These are phyloP conservation scores for Dicyrtomina minuta DNA, from an alignment of 2,888 invertebrate genomes.

Conservation along the genomic window DNA sequence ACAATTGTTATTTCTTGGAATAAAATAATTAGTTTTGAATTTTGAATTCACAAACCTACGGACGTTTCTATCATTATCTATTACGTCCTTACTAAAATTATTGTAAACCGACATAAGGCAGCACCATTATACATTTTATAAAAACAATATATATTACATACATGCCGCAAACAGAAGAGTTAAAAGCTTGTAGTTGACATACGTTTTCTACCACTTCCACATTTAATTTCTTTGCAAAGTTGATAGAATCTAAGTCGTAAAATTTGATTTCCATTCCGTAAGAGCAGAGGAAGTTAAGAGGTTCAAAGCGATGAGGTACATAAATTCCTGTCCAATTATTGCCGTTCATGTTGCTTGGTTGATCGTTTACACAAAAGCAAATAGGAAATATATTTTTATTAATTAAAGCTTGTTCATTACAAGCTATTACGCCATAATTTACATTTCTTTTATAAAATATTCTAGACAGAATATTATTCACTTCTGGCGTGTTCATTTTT, in stretches of 20 bases:
- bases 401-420: conserved; percentile 14
- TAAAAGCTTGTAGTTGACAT: conserved; percentile 13
- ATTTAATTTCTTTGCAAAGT: conserved; percentile 25
- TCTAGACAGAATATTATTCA: conserved; percentile 1
- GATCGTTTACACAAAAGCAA: conserved; percentile 27
- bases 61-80: too few relatives aligned
- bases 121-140: too few relatives aligned
- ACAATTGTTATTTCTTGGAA: too few relatives aligned
- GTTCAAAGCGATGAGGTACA: neutral
- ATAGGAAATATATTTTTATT: conserved; percentile 24
- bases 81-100: too few relatives aligned
- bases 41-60: too few relatives aligned
- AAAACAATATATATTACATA: conserved; percentile 34
- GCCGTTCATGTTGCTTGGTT: neutral
- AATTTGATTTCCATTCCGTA: conserved; percentile 25
- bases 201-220: conserved; percentile 12
- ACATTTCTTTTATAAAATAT: conserved; percentile 5
- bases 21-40: too few relatives aligned
- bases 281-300: conserved; percentile 25
- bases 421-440: conserved; percentile 27
- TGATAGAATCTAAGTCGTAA: conserved; percentile 26
- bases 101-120: too few relatives aligned
- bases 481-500: conserved; percentile 28
- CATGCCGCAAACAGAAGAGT: conserved; percentile 26
- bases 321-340: conserved; percentile 33